A percentile compares a stretch with the other conserved stretches of the same genome.
phyloP scores from a whole-genome alignment of 2,888 invertebrate species.

The Hedychridium roseum region DNA sequence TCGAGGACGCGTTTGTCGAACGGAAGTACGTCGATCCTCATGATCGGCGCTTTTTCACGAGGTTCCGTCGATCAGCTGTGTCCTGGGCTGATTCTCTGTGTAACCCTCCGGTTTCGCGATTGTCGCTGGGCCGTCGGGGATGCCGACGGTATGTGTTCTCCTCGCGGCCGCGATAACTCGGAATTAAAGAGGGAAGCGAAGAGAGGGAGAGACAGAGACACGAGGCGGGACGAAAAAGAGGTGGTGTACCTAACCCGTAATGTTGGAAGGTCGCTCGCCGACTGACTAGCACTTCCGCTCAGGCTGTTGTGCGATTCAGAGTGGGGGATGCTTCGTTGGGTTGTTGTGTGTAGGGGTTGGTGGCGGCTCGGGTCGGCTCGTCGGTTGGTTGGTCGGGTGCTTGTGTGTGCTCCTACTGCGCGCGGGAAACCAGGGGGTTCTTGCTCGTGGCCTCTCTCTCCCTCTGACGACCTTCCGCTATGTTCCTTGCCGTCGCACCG shows the following conservation, averaged over 20 bases:
- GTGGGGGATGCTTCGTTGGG: slow-evolving; percentile 61
- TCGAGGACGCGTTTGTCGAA: no score
- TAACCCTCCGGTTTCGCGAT: no score
- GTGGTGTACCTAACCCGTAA: slow-evolving; percentile 61
- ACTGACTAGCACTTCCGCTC: slow-evolving; percentile 64
- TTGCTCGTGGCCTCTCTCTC: background rate
- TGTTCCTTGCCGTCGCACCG: no score
- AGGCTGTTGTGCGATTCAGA: slow-evolving; percentile 64
- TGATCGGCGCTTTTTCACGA: no score
- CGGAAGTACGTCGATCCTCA: no score
- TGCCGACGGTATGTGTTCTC: no score
- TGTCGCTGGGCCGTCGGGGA: no score
- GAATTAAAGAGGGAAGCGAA: no score
- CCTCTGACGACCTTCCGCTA: no score
- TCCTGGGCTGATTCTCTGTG: no score
- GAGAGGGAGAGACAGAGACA: slow-evolving; percentile 29
- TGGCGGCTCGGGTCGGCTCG: slow-evolving; percentile 54
- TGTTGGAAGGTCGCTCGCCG: slow-evolving; percentile 65
- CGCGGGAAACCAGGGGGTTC: slow-evolving; percentile 48
- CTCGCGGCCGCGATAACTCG: no score
- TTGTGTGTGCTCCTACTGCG: slow-evolving; percentile 41
- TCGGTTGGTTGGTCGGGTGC: slow-evolving; percentile 44
- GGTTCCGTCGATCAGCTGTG: no score
- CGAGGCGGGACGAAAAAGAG: slow-evolving; percentile 53
- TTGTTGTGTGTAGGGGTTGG: slow-evolving; percentile 63